A percentile compares a stretch with the other conserved stretches of the same genome.
Conservation (phyloP, 1,140 invertebrate species). For the Himalopsyche phryganea region DNA sequence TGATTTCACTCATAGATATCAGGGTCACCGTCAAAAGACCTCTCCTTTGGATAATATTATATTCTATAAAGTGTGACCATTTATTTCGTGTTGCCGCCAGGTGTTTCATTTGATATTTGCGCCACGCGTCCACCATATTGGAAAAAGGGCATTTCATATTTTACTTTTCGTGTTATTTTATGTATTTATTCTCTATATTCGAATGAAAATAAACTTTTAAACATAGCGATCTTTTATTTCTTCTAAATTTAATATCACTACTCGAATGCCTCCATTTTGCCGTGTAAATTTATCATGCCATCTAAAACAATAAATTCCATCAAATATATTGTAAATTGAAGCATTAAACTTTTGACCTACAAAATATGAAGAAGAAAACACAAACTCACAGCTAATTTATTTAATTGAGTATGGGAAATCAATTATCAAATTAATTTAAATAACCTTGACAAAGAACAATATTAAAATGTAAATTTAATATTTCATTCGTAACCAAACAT, state of each 20-base stretch:
- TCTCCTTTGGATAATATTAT: conserved; percentile 4
- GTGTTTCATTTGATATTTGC: neutral
- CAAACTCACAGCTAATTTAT: too few relatives aligned
- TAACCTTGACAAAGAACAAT: too few relatives aligned
- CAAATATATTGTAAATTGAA: too few relatives aligned
- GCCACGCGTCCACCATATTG: neutral
- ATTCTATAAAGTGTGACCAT: conserved; percentile 14
- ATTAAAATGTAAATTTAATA: too few relatives aligned
- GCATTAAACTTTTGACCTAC: too few relatives aligned
- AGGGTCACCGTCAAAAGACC: conserved; percentile 3
- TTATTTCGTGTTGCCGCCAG: conserved; percentile 3
- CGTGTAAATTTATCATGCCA: neutral
- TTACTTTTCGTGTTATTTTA: conserved; percentile 4
- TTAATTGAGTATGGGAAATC: too few relatives aligned
- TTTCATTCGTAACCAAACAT: too few relatives aligned
- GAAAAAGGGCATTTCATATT: neutral
- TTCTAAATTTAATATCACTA: neutral
- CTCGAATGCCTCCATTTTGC: neutral
- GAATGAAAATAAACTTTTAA: too few relatives aligned
- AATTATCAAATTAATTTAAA: too few relatives aligned
- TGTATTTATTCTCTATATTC: too few relatives aligned
- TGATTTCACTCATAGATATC: neutral
- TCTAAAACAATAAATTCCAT: too few relatives aligned
- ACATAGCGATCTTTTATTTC: neutral
- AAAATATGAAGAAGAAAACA: too few relatives aligned